Evolutionary conservation across 2,888 invertebrate genomes (phyloP), one percentile per base, ranked within the genome.

Genomic region (Pollenia griseotomentosa): DNA sequence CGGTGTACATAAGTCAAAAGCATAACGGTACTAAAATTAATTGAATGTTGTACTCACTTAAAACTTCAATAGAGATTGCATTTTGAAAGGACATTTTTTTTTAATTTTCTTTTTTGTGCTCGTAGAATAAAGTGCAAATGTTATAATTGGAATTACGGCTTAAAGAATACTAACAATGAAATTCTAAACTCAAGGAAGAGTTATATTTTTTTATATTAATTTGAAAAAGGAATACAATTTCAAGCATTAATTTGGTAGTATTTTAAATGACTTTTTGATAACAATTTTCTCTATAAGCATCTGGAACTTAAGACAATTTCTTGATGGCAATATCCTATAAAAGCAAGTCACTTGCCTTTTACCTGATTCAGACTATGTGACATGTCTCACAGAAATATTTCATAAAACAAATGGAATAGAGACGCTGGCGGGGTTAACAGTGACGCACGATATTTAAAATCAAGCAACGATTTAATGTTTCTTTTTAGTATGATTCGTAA

Each of bases 41-140:
- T 83, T 83, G 77, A 83, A 83, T 81, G 48, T 57, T 81, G 73
- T 14, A 61, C 57, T 77, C 83, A 77, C 83, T 83, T 77, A 71
- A 83, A 70, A 77, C 77, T 83, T 83, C 83, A 77, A 70, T 83
- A 70, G 77, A 70, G 59, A 63, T 40, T 77, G 70, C 70, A 55
- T 63, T 70, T 48, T 57, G 55, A 70, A 83, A 77, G 77, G 77
- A 83, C 83, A 75, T 83, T 74, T 81, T 73, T 23, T 79, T 57
- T 46, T 14, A 63, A 53, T 12, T 55, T 55, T 10, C 42, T 57
- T 81, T 78, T 33, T 78, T 71, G 23, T 71, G 23, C 53, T 40
- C 61, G 70, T 14, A 57, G 73, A 19, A 40, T 57, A 57, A 65
- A 46, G 23, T 46, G 46, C 44, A 81, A 81, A 73, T 48, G 57